Percentiles rank a stretch among this genome's conserved stretches.
These are phyloP conservation scores for Noctua comes DNA, from an alignment of 2,888 invertebrate genomes.

Conservation along the genomic window DNA sequence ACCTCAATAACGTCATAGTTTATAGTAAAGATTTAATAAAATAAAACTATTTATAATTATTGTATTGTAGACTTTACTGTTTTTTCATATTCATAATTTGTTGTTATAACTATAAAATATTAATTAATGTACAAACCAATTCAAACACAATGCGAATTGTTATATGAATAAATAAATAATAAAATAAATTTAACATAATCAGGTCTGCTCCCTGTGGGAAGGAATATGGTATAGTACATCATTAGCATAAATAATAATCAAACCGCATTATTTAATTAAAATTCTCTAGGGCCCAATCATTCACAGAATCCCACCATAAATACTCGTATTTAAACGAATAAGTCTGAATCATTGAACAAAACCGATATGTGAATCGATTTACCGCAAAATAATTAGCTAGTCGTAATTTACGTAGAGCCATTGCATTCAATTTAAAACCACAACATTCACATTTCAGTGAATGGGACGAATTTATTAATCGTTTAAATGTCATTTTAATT, in stretches of 20 bases:
- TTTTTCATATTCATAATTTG: no score
- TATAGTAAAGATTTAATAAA: background rate
- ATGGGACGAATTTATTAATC: constrained; percentile 48
- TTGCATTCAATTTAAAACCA: constrained; percentile 61
- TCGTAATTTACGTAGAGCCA: constrained; percentile 49
- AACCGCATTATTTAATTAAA: constrained; percentile 14
- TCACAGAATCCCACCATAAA: constrained; percentile 1
- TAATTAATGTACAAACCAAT: no score
- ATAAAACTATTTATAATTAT: background rate
- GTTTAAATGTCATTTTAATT: constrained; percentile 50
- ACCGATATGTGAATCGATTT: constrained; percentile 48
- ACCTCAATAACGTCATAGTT: background rate
- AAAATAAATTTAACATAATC: background rate
- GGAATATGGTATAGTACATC: background rate
- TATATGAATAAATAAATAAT: no score
- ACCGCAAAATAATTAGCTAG: constrained; percentile 61
- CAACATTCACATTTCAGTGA: constrained; percentile 42
- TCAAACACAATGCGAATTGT: no score
- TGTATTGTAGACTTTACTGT: no score
- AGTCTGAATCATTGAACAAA: constrained; percentile 47
- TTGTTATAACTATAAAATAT: no score
- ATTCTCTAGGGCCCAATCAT: background rate
- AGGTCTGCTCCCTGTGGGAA: background rate
- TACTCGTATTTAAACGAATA: background rate
- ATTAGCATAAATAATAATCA: constrained; percentile 1